Percentiles rank a stretch among this genome's conserved stretches.
These are phyloP conservation scores for Didymodactylos carnosus DNA, from an alignment of 2,888 invertebrate genomes.

Conservation along the genomic window DNA sequence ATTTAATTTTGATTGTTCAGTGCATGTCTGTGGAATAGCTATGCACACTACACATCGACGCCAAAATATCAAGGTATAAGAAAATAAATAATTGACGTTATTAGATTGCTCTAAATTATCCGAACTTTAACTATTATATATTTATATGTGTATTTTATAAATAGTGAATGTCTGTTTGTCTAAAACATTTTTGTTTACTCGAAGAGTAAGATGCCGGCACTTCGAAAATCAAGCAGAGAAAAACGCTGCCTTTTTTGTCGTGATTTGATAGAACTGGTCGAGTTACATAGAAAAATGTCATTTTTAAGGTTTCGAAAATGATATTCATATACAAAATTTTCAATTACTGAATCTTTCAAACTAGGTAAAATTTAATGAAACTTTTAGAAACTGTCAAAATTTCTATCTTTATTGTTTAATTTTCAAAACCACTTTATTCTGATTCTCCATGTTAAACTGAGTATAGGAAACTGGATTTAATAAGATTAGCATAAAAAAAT, in stretches of 20 bases:
- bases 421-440: no score
- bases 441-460: no score
- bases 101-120: not conserved
- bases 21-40: slow-evolving; percentile 1
- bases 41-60: not conserved
- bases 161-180: not conserved
- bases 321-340: slow-evolving; percentile 5
- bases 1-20: not conserved
- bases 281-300: not conserved
- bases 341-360: slow-evolving; percentile 34
- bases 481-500: no score
- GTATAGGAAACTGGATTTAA: no score
- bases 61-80: slow-evolving; percentile 2
- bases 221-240: no score
- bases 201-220: not conserved
- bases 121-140: not conserved
- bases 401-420: no score
- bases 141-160: not conserved
- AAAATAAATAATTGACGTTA: not conserved
- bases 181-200: not conserved
- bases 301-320: slow-evolving; percentile 5
- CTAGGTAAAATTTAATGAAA: slow-evolving; percentile 49
- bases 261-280: not conserved
- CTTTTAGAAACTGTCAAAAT: slow-evolving; percentile 69
- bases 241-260: no score